Base-by-base conservation (phyloP, 1,140 invertebrate species). In the Cataglyphis hispanica region DNA sequence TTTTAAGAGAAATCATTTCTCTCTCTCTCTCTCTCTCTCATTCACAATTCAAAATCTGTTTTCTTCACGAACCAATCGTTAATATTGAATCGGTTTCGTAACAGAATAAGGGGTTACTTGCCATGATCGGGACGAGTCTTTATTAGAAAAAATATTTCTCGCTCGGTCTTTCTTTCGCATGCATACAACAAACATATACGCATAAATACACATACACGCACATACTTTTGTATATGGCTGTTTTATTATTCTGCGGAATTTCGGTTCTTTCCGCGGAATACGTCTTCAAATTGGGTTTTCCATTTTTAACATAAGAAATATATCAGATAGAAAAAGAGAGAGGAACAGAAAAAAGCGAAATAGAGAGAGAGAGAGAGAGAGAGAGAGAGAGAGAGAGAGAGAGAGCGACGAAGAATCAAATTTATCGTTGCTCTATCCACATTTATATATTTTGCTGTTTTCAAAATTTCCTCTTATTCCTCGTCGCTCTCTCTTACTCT, bases 141-240 rank as follows among this genome's bases (percentile, higher is more conserved):
- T 87, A 91, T 92, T 94, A 93, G 92, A 95, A 95, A 95, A 95
- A 94, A 95, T 94, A 94, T 94, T 89, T 89, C 85, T 92, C 80
- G 37, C 72, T 85, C 86, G 43, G 58, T 70, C 34, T 84, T 66
- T 22, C 46, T 60, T 60, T 89, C 40, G n/a, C 50, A 69, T 56
- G 70, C 67, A 67, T 60, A 66, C 22, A 53, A 64, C 74, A 60
- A 4, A 58, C 13, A 37, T 40, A 27, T 13, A 50, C 40, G 34
- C 58, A 70, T 4, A 50, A 50, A 50, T 46, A 34, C 7, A 56
- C 67, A 83, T 46, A 72, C 22, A 58, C n/a, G n/a, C 87, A 27
- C 53, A 25, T 72, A 81, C 10, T 74, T 60, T 90, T 72, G 50
- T 27, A 22, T 10, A 58, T 70, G 37, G 69, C 85, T 76, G 0